Conservation (phyloP, 2,888 invertebrate genomes). For the Augiades crinisus region DNA sequence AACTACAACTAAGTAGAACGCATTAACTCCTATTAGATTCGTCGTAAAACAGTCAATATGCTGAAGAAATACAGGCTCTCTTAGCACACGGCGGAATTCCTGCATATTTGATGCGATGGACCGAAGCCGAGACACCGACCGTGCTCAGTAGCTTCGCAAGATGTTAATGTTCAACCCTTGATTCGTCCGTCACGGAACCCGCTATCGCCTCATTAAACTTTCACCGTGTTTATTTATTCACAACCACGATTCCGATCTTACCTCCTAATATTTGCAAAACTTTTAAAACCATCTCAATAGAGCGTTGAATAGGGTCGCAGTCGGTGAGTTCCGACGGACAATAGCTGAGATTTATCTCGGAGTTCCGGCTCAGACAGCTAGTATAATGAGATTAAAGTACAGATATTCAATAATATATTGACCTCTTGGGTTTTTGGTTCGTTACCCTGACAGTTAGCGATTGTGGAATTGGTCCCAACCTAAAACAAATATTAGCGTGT, state of each 20-base stretch:
- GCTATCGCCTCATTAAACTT: constrained; percentile 44
- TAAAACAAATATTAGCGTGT: too few relatives aligned
- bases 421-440: too few relatives aligned
- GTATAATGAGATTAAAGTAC: too few relatives aligned
- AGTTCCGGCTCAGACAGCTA: background rate
- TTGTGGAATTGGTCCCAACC: too few relatives aligned
- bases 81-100: constrained; percentile 35
- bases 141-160: constrained; percentile 36
- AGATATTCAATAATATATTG: too few relatives aligned
- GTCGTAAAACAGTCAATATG: background rate
- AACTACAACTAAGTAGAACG: too few relatives aligned
- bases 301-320: background rate
- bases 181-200: constrained; percentile 41
- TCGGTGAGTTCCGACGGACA: background rate
- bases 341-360: background rate
- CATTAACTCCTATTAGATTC: background rate
- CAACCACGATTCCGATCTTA: background rate
- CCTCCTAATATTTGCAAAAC: constrained; percentile 3
- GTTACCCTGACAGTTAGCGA: too few relatives aligned
- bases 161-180: constrained; percentile 55
- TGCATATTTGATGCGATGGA: constrained; percentile 56
- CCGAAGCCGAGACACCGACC: constrained; percentile 44
- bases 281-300: background rate
- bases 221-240: constrained; percentile 23
- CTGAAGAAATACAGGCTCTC: background rate